Evolutionary conservation across 2,888 invertebrate genomes (phyloP), one percentile per base, ranked within the genome.

Genomic region (Folsomia candida): DNA sequence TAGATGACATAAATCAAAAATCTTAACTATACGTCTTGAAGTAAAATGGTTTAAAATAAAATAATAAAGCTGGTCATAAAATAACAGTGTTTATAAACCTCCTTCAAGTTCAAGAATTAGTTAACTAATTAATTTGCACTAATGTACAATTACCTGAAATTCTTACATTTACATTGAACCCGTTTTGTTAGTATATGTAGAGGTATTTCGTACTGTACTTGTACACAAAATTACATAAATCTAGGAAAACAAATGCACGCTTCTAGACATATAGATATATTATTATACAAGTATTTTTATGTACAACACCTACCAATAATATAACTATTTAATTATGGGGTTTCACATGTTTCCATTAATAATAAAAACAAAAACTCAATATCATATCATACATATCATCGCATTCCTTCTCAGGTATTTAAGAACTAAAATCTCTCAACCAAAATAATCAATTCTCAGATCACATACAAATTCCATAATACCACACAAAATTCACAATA

Each of bases 381-480:
- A 54, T 20, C 54, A 20, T 22, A 54, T 54, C 54, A 54, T 54
- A 54, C 54, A 20, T 6, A 4, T 18, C 54, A 54, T 54, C 6
- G 6, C 54, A 54, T 54, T 54, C 54, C 18, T 54, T 22, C 18
- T n/a, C 54, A 54, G n/a, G 6, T 20, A 54, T 20, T 14, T 54
- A 54, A 22, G 54, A 20, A 22, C 54, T 60, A 24, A 60, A 60
- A 26, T 24, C 22, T 18, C 60, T 24, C 6, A 60, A 60, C 24
- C 27, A 60, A 26, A 60, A 24, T 24, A 60, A 60, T 18, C 22
- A 60, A 60, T 60, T 25, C 24, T 54, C 54, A 54, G 54, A 54
- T 54, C 54, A 54, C 54, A 54, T 54, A 54, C 54, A 54, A 54
- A 54, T 54, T 54, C 22, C 54, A 54, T 54, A 18, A 54, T 54